These are phyloP conservation scores for Myotis planiceps DNA, from an alignment of 2,797 vertebrate genomes.

Conservation along the genomic window DNA sequence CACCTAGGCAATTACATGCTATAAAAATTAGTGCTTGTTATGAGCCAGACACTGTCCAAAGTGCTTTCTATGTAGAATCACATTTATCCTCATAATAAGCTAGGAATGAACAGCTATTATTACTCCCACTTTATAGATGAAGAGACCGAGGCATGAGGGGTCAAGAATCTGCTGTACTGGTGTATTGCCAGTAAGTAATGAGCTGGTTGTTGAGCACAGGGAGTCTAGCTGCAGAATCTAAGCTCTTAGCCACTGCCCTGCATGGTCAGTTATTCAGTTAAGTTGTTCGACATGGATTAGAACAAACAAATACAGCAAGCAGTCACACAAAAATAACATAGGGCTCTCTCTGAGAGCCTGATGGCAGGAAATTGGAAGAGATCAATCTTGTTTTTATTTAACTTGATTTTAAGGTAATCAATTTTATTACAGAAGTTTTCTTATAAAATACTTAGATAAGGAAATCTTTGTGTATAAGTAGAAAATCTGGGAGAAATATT, in stretches of 20 bases:
- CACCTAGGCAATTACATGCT: neutral
- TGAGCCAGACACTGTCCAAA: neutral
- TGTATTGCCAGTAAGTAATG: neutral
- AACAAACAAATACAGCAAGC: neutral
- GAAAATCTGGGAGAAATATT: neutral
- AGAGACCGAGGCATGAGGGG: neutral
- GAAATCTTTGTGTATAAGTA: neutral
- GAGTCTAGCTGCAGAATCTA: neutral
- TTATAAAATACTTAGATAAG: neutral
- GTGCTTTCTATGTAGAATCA: neutral
- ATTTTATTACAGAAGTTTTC: neutral
- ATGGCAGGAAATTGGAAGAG: neutral
- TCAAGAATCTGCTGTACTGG: neutral
- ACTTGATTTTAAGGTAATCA: neutral
- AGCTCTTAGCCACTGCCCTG: neutral
- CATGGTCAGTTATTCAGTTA: neutral
- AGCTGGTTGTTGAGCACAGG: neutral
- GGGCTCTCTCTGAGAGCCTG: neutral
- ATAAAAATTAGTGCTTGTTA: neutral
- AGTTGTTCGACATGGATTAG: neutral
- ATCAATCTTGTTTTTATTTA: neutral
- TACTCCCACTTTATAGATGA: constrained; percentile 8
- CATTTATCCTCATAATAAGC: neutral
- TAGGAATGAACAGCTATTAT: neutral
- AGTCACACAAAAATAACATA: neutral